These are phyloP conservation scores for Paramuricea clavata DNA, from an alignment of 92 coral and sea anemone species.

Conservation along the genomic window DNA sequence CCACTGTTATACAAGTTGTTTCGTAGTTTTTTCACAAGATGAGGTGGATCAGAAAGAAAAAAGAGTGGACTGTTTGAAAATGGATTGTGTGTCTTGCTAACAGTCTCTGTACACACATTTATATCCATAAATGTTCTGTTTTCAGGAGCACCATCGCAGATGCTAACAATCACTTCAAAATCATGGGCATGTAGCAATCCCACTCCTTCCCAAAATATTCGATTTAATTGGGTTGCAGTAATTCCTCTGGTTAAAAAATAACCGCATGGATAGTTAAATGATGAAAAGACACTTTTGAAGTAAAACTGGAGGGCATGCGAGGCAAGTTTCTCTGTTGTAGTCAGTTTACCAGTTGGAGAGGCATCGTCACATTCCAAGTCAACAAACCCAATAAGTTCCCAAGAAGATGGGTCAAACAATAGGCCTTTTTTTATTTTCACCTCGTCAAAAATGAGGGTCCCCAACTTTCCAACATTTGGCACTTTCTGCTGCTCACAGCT, in stretches of 20 bases:
- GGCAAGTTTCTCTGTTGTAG: conserved; percentile 32
- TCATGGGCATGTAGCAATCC: conserved; percentile 67
- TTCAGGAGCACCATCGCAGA: conserved; percentile 74
- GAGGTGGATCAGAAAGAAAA: conserved; percentile 72
- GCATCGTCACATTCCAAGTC: conserved; percentile 26
- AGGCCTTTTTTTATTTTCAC: conserved; percentile 52
- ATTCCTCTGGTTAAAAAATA: conserved; percentile 68
- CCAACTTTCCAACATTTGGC: conserved; percentile 37
- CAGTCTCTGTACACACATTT: conserved; percentile 62
- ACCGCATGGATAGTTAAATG: conserved; percentile 61
- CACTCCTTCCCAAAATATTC: conserved; percentile 75
- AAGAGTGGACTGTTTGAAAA: conserved; percentile 53
- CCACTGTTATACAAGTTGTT: conserved; percentile 68
- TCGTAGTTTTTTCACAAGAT: conserved; percentile 59
- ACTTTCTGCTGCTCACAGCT: conserved; percentile 11
- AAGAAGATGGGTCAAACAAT: conserved; percentile 50
- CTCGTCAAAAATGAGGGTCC: conserved; percentile 42
- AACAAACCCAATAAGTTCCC: conserved; percentile 45
- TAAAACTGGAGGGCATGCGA: conserved; percentile 72
- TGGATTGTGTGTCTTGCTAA: conserved; percentile 58
- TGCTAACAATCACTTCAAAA: conserved; percentile 53
- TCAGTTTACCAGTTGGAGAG: neutral
- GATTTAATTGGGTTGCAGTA: conserved; percentile 50
- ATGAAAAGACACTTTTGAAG: conserved; percentile 56
- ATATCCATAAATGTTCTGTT: conserved; percentile 63